phyloP scores from a whole-genome alignment of 2,888 invertebrate species.

The Rhodophaea formosa region DNA sequence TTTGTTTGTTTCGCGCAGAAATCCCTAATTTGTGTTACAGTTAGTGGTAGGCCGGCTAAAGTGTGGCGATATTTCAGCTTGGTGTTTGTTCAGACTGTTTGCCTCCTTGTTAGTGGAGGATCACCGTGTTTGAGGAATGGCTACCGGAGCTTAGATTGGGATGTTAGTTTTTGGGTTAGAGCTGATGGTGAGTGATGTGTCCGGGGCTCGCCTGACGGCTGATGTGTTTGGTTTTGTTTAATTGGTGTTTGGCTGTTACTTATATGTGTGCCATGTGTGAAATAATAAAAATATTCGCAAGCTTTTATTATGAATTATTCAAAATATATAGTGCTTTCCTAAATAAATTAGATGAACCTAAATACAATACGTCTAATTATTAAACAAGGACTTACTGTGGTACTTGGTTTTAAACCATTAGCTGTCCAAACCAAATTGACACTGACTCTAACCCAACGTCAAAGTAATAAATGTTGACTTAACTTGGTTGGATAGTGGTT shows the following conservation, averaged over 20 bases:
- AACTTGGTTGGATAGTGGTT: too few species aligned
- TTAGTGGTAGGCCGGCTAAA: slow-evolving; percentile 44
- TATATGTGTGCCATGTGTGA: neutral
- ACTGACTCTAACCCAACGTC: too few species aligned
- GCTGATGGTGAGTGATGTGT: slow-evolving; percentile 13
- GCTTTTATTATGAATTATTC: too few species aligned
- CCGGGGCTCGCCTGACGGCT: slow-evolving; percentile 3
- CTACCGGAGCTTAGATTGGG: slow-evolving; percentile 2
- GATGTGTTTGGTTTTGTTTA: neutral
- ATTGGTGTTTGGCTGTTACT: slow-evolving; percentile 7
- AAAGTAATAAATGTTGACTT: too few species aligned
- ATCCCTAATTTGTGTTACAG: slow-evolving; percentile 51
- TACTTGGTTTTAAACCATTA: too few species aligned
- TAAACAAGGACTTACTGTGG: too few species aligned
- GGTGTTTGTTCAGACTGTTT: slow-evolving; percentile 46
- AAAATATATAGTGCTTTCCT: too few species aligned
- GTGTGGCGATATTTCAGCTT: slow-evolving; percentile 39
- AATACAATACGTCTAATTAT: too few species aligned
- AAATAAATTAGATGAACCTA: too few species aligned
- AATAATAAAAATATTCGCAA: neutral
- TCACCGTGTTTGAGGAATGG: slow-evolving; percentile 5
- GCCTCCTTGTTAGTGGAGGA: slow-evolving; percentile 25
- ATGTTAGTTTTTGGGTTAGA: slow-evolving; percentile 12
- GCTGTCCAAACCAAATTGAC: too few species aligned
- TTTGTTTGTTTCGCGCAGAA: slow-evolving; percentile 45